phyloP scores from a whole-genome alignment of 2,113 vertebrate species.

The Ginglymostoma cirratum region DNA sequence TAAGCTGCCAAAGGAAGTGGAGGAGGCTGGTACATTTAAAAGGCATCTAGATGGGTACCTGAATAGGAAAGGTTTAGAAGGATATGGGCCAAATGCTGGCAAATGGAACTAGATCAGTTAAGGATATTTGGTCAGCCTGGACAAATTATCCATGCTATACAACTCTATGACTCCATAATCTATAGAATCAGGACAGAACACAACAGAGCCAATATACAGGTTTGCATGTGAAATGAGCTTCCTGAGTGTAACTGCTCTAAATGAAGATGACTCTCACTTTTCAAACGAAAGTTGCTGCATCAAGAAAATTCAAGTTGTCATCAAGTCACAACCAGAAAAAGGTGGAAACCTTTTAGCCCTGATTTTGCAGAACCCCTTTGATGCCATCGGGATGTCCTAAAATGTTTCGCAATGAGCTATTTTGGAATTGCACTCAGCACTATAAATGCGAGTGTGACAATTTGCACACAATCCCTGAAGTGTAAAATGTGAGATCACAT shows the following conservation, averaged over 20 bases:
- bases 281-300: background rate
- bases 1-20: no score
- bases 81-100: no score
- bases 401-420: background rate
- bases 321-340: background rate
- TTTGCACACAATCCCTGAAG: background rate
- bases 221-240: background rate
- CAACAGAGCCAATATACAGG: background rate
- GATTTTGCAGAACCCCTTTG: background rate
- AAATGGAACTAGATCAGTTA: no score
- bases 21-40: no score
- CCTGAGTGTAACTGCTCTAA: background rate
- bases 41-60: no score
- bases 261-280: background rate
- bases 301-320: background rate
- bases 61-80: no score
- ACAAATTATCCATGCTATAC: no score
- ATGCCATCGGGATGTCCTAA: background rate
- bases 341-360: background rate
- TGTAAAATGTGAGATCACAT: background rate
- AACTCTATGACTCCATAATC: background rate
- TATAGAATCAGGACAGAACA: background rate
- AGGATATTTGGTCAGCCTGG: no score
- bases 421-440: background rate
- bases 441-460: background rate